Conservation (phyloP, 2,888 invertebrate species). For the Synergus laeviventris region DNA sequence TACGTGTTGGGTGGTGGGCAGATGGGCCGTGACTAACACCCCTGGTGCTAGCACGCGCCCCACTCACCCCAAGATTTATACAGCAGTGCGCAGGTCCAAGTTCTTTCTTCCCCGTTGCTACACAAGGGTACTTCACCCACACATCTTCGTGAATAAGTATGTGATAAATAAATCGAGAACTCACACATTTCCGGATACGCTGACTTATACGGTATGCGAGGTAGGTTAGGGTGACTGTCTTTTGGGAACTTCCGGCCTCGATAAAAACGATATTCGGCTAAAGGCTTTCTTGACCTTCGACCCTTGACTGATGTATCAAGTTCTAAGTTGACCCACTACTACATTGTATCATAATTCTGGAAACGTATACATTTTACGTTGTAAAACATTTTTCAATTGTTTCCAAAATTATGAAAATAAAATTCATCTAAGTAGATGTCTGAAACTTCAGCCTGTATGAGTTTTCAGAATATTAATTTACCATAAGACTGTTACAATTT, state of each 20-base stretch:
- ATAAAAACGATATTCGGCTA: conserved; percentile 34
- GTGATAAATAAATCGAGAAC: conserved; percentile 6
- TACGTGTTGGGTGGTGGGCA: conserved; percentile 74
- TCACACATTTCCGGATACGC: neutral
- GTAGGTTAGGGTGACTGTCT: conserved; percentile 54
- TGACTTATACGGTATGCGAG: neutral
- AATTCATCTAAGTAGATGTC: too few species aligned
- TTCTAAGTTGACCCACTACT: neutral
- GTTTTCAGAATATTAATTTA: too few species aligned
- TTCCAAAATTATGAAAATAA: too few species aligned
- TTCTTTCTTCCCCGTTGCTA: conserved; percentile 44
- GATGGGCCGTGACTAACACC: conserved; percentile 75
- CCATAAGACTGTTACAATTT: too few species aligned
- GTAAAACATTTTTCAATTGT: neutral
- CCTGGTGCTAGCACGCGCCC: conserved; percentile 72
- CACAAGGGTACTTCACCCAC: conserved; percentile 44
- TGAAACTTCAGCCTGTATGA: too few species aligned
- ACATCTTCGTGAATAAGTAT: neutral
- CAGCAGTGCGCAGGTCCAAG: conserved; percentile 67
- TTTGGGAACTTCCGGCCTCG: conserved; percentile 26
- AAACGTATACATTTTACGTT: neutral
- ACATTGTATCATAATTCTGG: neutral
- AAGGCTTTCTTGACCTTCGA: conserved; percentile 21
- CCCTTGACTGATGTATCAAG: neutral
- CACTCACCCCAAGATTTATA: conserved; percentile 64